phyloP scores from a whole-genome alignment of 2,888 invertebrate genomes.

The Latrodectus elegans region DNA sequence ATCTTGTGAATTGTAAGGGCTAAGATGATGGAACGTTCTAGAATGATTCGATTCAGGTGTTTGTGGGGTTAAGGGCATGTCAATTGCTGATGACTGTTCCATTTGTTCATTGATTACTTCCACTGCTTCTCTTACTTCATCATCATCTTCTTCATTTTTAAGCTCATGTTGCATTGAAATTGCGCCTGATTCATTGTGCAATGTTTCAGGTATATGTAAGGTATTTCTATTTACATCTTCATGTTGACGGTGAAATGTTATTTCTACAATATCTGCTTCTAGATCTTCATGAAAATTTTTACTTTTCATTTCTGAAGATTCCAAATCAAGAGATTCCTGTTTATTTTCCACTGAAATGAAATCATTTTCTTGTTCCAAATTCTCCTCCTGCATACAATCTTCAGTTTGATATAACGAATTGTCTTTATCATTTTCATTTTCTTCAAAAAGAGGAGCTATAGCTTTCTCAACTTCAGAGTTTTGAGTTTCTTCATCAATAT shows the following conservation, averaged over 20 bases:
- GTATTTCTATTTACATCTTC: constrained; percentile 30
- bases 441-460: constrained; percentile 47
- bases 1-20: constrained; percentile 50
- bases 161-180: constrained; percentile 51
- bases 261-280: constrained; percentile 20
- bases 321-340: constrained; percentile 26
- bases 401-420: constrained; percentile 16
- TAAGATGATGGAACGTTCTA: constrained; percentile 47
- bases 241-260: constrained; percentile 26
- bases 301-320: constrained; percentile 16
- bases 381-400: constrained; percentile 14
- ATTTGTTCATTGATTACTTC: constrained; percentile 64
- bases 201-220: constrained; percentile 23
- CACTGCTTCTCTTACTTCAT: constrained; percentile 65
- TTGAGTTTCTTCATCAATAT: neutral
- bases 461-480: constrained; percentile 34
- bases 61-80: constrained; percentile 68
- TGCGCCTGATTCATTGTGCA: constrained; percentile 14
- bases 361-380: constrained; percentile 19
- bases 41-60: constrained; percentile 66
- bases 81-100: constrained; percentile 55
- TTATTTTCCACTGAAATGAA: constrained; percentile 10
- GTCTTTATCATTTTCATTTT: constrained; percentile 23
- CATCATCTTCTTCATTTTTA: constrained; percentile 60
- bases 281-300: constrained; percentile 16